Evolutionary conservation across 2,888 invertebrate species (phyloP).

Genomic region (Oscheius sp.): DNA sequence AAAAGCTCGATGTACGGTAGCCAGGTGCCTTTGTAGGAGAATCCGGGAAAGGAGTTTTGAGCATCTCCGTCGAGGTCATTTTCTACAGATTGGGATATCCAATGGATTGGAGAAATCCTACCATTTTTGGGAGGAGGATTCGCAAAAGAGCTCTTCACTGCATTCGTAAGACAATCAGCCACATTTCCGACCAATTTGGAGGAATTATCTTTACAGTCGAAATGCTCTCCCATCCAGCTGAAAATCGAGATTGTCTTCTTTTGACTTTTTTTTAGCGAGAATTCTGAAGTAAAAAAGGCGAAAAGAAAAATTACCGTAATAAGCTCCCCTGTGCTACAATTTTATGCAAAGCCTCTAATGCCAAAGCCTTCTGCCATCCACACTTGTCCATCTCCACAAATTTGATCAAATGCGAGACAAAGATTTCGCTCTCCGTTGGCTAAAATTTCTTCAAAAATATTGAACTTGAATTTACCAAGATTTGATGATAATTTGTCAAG

Average conservation of each 20-base stretch:
- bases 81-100: background rate
- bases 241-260: slow-evolving; percentile 29
- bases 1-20: slow-evolving; percentile 51
- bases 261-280: background rate
- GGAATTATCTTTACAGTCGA: slow-evolving; percentile 85
- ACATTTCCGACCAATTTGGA: slow-evolving; percentile 83
- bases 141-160: slow-evolving; percentile 83
- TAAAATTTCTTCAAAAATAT: slow-evolving; percentile 32
- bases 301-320: slow-evolving; percentile 34
- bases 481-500: slow-evolving; percentile 78
- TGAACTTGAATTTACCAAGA: slow-evolving; percentile 45
- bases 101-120: background rate
- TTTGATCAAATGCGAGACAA: slow-evolving; percentile 92
- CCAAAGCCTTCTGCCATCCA: slow-evolving; percentile 91
- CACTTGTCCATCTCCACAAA: slow-evolving; percentile 96
- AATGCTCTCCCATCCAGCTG: slow-evolving; percentile 88
- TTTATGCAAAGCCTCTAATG: slow-evolving; percentile 92
- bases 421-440: slow-evolving; percentile 97
- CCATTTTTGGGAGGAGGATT: slow-evolving; percentile 20
- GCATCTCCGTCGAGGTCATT: slow-evolving; percentile 45
- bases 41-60: slow-evolving; percentile 50
- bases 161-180: slow-evolving; percentile 89
- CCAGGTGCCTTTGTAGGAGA: slow-evolving; percentile 45
- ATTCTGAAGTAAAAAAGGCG: background rate
- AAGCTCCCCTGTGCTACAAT: slow-evolving; percentile 74